phyloP scores from a whole-genome alignment of 1,140 invertebrate species.

The Drosophila varians region DNA sequence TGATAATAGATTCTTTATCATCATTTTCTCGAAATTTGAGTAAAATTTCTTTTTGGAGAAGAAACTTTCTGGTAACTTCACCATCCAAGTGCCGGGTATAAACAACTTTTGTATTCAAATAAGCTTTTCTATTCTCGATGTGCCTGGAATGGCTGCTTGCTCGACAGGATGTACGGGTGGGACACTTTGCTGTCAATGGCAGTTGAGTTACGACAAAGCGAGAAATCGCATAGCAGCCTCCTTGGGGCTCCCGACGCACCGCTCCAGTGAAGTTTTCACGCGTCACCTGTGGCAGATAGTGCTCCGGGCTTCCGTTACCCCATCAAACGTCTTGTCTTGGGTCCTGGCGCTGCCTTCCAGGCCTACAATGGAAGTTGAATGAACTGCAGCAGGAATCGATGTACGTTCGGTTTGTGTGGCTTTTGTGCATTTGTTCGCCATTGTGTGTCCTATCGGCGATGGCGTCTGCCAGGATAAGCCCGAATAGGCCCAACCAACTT shows the following conservation, averaged over 20 bases:
- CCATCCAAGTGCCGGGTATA: not conserved
- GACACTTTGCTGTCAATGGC: conserved; percentile 51
- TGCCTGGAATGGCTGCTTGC: conserved; percentile 14
- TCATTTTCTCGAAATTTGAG: not conserved
- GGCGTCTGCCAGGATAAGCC: conserved; percentile 39
- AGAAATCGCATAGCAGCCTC: conserved; percentile 55
- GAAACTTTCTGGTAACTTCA: not conserved
- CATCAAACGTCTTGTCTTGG: conserved; percentile 4
- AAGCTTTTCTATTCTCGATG: not conserved
- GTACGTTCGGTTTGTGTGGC: conserved; percentile 8
- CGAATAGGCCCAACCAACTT: conserved; percentile 47
- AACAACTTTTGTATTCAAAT: not conserved
- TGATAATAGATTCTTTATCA: not conserved
- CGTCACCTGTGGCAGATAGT: conserved; percentile 57
- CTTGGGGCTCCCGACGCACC: not conserved
- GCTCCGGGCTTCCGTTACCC: not conserved
- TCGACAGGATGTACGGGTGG: conserved; percentile 20
- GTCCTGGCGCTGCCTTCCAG: not conserved
- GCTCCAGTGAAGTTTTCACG: conserved; percentile 44
- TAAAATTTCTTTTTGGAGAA: not conserved
- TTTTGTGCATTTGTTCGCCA: conserved; percentile 6
- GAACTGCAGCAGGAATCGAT: conserved; percentile 29
- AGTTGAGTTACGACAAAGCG: conserved; percentile 67
- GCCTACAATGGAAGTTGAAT: conserved; percentile 33
- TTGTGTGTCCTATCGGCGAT: conserved; percentile 26